Evolutionary conservation across 1,140 invertebrate species (phyloP).

Genomic region (Leptestheria dahalacensis): DNA sequence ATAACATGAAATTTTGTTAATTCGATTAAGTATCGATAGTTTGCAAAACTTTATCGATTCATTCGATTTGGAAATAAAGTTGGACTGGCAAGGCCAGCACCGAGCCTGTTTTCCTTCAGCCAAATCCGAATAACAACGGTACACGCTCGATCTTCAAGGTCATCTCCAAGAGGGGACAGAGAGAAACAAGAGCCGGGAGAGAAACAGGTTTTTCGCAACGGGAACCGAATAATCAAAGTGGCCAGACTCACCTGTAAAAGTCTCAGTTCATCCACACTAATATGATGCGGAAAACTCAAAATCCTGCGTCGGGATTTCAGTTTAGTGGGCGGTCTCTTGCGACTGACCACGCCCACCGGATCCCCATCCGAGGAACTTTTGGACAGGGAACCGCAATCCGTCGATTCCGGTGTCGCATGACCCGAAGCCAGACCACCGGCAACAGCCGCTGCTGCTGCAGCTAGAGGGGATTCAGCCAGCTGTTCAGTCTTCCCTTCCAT

Average conservation of each 20-base stretch:
- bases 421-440: background rate
- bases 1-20: no score
- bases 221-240: background rate
- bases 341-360: conserved; percentile 19
- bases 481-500: background rate
- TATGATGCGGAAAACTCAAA: conserved; percentile 37
- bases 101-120: no score
- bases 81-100: no score
- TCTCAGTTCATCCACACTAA: conserved; percentile 44
- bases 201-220: background rate
- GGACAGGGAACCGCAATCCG: conserved; percentile 31
- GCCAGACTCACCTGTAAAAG: conserved; percentile 38
- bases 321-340: conserved; percentile 25
- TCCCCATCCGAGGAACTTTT: conserved; percentile 31
- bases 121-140: conserved; percentile 2
- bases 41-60: no score
- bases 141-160: background rate
- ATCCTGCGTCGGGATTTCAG: conserved; percentile 31
- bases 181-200: background rate
- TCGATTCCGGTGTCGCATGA: conserved; percentile 17
- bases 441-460: background rate
- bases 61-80: no score
- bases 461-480: background rate
- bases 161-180: background rate
- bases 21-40: no score